A percentile compares a stretch with the other conserved stretches of the same genome.
phyloP scores from a whole-genome alignment of 2,113 vertebrate species.

The Polyodon spathula region DNA sequence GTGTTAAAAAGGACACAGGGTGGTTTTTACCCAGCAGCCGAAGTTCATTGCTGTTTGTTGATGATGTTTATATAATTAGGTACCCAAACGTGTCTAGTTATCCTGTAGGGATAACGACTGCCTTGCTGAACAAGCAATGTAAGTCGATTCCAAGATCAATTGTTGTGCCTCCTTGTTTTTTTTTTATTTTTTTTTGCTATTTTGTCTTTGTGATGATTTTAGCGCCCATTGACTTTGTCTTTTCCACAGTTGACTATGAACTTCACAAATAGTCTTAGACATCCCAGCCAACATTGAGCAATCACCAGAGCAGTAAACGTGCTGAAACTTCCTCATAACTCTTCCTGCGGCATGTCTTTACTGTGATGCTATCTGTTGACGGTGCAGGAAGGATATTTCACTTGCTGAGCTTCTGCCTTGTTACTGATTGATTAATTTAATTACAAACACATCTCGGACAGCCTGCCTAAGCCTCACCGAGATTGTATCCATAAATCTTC shows the following conservation, averaged over 20 bases:
- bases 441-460: constrained; percentile 19
- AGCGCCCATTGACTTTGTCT: too few species aligned
- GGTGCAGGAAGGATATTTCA: background rate
- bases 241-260: too few species aligned
- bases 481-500: constrained; percentile 28
- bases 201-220: too few species aligned
- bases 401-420: constrained; percentile 13
- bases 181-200: constrained; percentile 55
- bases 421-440: constrained; percentile 36
- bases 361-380: too few species aligned
- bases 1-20: constrained; percentile 25
- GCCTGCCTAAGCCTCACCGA: constrained; percentile 20
- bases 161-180: constrained; percentile 44
- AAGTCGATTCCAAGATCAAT: too few species aligned
- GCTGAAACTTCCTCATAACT: background rate
- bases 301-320: too few species aligned
- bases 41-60: constrained; percentile 58
- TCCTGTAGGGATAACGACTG: constrained; percentile 60
- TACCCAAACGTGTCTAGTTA: constrained; percentile 66
- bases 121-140: too few species aligned
- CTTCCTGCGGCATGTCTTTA: background rate
- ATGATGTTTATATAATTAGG: constrained; percentile 59
- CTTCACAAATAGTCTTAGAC: too few species aligned
- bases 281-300: too few species aligned
- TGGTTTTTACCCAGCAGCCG: constrained; percentile 34